Base-by-base conservation (phyloP, 2,797 vertebrate genomes). In the Moxostoma hubbsi region DNA sequence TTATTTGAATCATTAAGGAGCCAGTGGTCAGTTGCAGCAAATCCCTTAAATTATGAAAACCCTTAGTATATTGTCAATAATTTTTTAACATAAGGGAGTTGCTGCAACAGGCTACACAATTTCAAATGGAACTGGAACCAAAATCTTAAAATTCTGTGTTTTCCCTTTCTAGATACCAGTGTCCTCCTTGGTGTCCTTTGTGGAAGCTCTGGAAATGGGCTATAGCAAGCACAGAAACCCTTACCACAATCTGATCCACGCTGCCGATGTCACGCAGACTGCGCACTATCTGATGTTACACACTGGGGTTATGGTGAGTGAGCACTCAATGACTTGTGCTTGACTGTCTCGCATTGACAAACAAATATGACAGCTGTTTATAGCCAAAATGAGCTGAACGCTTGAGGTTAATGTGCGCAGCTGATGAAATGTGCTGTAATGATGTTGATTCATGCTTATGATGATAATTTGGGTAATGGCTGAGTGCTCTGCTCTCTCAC, bases 221-320 rank as follows among this genome's bases (percentile, higher is more conserved):
- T 99, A 99, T 92, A 99, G 96, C 93, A 99, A 98, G 89, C 95
- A 98, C 91, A 97, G 92, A 92, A 99, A 99, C 91, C 98, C 98
- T 0, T 99, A 99, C 87, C 98, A 99, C 91, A 99, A 99, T 92
- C 91, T 98, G 90, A 93, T 96, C 89, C 98, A 99, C 45, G 98
- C 98, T 24, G 98, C 98, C 15, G 98, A 99, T 0, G 98, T 98
- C 89, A 98, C 97, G n/a, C 97, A 99, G 91, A 99, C 97, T 2
- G 96, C 97, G 72, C 98, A 99, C 92, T 98, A 96, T 86, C 95
- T 99, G 90, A 96, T 99, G 96, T 93, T 99, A 75, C 96, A 98
- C 89, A 99, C 97, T 61, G 98, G 97, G 84, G 92, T 98, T 85
- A 98, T 99, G 97, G 98, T 99, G 94, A 95, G 92, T 11, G 12